A percentile compares a stretch with the other conserved stretches of the same genome.
Evolutionary conservation across 1,140 invertebrate genomes (phyloP).

Genomic region (Bombus impatiens): DNA sequence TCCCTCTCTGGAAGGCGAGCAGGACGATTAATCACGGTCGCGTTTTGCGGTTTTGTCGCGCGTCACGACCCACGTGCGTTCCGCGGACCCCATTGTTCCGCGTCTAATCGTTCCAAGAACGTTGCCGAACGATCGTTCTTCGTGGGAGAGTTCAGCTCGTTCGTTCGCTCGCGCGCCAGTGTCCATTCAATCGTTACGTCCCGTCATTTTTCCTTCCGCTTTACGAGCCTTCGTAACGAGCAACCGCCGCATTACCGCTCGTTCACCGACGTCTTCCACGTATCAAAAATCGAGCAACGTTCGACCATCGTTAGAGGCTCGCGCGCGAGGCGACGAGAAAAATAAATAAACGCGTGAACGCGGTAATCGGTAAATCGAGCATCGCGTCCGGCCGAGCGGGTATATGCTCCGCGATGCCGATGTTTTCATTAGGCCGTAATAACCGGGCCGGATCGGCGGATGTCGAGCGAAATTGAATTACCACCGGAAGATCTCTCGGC

Average conservation of each 20-base stretch:
- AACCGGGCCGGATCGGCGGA: constrained; percentile 52
- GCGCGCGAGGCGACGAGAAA: too few species aligned
- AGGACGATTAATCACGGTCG: constrained; percentile 68
- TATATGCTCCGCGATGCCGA: constrained; percentile 13
- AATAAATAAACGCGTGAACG: constrained; percentile 7
- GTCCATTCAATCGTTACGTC: constrained; percentile 9
- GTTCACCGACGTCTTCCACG: too few species aligned
- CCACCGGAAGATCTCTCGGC: constrained; percentile 17
- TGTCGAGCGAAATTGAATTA: constrained; percentile 63
- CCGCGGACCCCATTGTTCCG: constrained; percentile 66
- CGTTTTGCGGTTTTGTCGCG: constrained; percentile 69
- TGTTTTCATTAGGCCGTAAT: constrained; percentile 63
- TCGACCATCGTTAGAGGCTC: background rate
- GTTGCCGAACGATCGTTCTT: constrained; percentile 58
- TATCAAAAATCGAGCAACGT: background rate
- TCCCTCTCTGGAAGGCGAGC: constrained; percentile 39
- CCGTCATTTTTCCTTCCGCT: background rate
- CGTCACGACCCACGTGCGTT: constrained; percentile 69
- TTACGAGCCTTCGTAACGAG: constrained; percentile 3
- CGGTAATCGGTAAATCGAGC: constrained; percentile 23
- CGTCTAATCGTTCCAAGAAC: constrained; percentile 67
- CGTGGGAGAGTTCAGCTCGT: constrained; percentile 57
- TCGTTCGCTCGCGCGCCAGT: constrained; percentile 6
- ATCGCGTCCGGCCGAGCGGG: background rate
- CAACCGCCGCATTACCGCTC: too few species aligned